Conservation (phyloP, 1,140 invertebrate genomes). For the Penaeus vannamei region DNA sequence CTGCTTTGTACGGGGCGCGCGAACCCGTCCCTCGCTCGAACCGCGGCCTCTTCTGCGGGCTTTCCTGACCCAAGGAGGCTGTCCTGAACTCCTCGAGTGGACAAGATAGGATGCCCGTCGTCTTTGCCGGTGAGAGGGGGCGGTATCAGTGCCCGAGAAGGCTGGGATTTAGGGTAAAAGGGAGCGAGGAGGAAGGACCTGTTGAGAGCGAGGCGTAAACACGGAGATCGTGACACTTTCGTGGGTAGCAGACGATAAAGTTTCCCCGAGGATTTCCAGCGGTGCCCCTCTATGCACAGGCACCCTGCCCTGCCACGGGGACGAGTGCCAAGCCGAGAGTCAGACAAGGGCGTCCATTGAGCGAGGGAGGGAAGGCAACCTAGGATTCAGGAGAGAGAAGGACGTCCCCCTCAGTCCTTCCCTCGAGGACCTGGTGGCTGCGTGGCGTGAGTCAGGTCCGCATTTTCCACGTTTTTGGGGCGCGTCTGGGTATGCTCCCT, state of each 20-base stretch:
- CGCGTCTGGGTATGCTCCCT: no score
- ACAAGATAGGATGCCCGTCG: background rate
- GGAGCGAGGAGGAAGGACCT: slow-evolving; percentile 33
- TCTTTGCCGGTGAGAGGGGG: background rate
- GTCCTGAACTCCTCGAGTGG: background rate
- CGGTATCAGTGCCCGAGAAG: background rate
- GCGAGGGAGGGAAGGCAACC: no score
- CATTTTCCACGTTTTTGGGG: slow-evolving; percentile 13
- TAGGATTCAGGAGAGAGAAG: background rate
- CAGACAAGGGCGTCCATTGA: background rate
- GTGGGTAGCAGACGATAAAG: slow-evolving; percentile 58
- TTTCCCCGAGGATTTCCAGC: background rate
- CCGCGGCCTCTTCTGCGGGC: background rate
- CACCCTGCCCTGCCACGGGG: no score
- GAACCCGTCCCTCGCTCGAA: slow-evolving; percentile 41
- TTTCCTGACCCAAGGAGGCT: background rate
- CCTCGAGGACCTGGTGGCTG: slow-evolving; percentile 2
- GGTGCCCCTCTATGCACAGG: no score
- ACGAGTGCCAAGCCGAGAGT: no score
- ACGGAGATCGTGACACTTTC: slow-evolving; percentile 45
- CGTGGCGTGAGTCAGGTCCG: slow-evolving; percentile 45
- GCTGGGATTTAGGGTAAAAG: background rate
- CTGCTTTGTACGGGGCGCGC: slow-evolving; percentile 57
- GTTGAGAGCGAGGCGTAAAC: slow-evolving; percentile 47
- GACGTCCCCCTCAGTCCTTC: background rate